These are phyloP conservation scores for Paedocypris sp. DNA, from an alignment of 2,113 vertebrate species.

Conservation along the genomic window DNA sequence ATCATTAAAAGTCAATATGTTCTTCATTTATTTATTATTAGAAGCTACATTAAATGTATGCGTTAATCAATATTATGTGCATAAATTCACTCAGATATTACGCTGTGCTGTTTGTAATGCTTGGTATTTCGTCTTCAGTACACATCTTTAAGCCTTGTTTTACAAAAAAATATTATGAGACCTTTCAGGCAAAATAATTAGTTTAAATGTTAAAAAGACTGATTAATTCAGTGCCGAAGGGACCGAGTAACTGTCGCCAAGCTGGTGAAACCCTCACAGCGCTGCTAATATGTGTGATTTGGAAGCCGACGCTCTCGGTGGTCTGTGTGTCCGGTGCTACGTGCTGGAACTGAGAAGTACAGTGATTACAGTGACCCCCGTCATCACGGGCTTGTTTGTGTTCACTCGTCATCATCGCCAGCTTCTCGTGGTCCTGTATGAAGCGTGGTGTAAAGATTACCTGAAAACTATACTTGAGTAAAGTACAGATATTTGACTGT, in stretches of 20 bases:
- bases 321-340: neutral
- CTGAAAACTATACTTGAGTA: no score
- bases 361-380: neutral
- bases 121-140: no score
- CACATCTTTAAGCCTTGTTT: no score
- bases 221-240: neutral
- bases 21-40: no score
- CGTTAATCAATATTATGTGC: no score
- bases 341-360: constrained; percentile 2
- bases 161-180: neutral
- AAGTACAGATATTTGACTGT: no score
- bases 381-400: neutral
- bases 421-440: no score
- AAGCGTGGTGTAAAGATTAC: no score
- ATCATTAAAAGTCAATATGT: no score
- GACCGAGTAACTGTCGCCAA: neutral
- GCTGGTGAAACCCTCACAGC: neutral
- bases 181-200: neutral
- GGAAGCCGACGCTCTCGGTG: neutral
- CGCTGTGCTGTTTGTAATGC: no score
- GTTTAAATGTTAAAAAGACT: neutral
- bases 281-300: constrained; percentile 2
- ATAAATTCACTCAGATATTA: no score
- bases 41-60: no score
- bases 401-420: neutral